Evolutionary conservation across 2,797 vertebrate genomes (phyloP).

Genomic region (Tapera naevia): DNA sequence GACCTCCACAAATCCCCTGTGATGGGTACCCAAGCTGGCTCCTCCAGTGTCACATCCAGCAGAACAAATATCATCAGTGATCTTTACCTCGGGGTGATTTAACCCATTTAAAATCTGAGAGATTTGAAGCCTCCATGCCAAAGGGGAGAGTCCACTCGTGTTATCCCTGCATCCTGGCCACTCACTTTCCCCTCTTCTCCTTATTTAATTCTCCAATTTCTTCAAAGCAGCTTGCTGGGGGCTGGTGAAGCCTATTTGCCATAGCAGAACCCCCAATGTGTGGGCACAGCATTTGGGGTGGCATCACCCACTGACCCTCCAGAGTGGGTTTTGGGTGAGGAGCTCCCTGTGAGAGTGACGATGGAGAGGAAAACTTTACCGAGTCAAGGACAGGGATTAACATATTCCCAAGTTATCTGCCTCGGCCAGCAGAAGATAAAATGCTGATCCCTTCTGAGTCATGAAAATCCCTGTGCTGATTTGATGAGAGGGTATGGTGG

Average conservation of each 20-base stretch:
- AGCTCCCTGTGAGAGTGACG: accelerated
- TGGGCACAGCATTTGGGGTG: neutral
- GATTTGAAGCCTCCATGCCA: accelerated
- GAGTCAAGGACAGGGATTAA: neutral
- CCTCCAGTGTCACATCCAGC: neutral
- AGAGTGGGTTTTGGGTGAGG: accelerated
- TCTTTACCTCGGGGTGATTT: neutral
- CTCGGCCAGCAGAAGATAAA: neutral
- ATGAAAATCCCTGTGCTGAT: conserved; percentile 45
- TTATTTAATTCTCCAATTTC: neutral
- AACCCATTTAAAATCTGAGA: neutral
- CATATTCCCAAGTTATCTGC: neutral
- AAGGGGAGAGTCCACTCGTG: accelerated
- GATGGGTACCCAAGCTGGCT: neutral
- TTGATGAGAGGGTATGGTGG: conserved; percentile 27
- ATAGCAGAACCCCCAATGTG: too few species aligned
- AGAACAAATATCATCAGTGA: neutral
- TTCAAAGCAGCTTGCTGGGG: neutral
- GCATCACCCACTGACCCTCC: neutral
- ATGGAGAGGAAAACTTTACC: neutral
- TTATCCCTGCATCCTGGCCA: accelerated
- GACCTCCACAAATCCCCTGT: accelerated
- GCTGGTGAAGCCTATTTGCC: accelerated
- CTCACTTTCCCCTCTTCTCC: neutral
- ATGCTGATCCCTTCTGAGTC: conserved; percentile 39